Conservation (phyloP, 2,797 vertebrate genomes). For the Rhodeus uyekii region DNA sequence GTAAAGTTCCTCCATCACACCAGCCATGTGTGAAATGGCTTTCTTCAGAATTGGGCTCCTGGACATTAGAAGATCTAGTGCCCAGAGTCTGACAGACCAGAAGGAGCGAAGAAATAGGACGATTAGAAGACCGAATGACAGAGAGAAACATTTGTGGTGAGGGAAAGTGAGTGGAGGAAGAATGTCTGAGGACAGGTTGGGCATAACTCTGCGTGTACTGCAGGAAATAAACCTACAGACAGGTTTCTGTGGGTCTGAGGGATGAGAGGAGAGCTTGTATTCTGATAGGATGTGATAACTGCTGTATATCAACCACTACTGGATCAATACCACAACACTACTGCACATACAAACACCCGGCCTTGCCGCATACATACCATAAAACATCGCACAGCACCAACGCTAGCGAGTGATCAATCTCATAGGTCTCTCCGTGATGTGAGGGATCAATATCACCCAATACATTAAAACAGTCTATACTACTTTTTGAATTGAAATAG, state of each 20-base stretch:
- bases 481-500: not conserved
- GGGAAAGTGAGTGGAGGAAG: constrained; percentile 26
- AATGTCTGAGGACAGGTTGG: constrained; percentile 24
- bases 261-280: constrained; percentile 41
- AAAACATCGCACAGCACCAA: constrained; percentile 36
- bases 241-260: constrained; percentile 36
- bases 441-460: constrained; percentile 14
- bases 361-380: not conserved
- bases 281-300: constrained; percentile 58
- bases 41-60: constrained; percentile 20
- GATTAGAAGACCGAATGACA: constrained; percentile 19
- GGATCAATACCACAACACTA: constrained; percentile 50
- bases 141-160: constrained; percentile 33
- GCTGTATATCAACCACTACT: constrained; percentile 49
- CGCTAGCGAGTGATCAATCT: constrained; percentile 21
- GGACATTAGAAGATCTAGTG: constrained; percentile 28
- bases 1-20: not conserved
- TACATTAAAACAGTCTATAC: not conserved
- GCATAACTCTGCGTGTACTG: constrained; percentile 47
- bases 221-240: constrained; percentile 32
- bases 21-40: constrained; percentile 40
- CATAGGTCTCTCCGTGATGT: not conserved
- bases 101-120: constrained; percentile 16
- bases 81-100: not conserved
- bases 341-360: constrained; percentile 40